Base-by-base conservation (phyloP, 2,797 vertebrate genomes). In the Eulemur mongoz region DNA sequence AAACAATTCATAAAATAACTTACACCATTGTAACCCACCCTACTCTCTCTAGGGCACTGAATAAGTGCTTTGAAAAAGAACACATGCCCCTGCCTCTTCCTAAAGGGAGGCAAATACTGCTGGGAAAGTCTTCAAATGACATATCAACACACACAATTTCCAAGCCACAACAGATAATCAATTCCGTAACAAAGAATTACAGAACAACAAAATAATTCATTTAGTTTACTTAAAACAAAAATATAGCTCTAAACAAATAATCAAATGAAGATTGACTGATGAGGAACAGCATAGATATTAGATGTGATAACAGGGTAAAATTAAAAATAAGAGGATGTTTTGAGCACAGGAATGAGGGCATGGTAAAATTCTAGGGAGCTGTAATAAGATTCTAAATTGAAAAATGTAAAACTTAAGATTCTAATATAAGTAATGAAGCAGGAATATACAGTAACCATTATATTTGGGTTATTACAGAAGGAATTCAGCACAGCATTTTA, bases 381-480 rank as follows among this genome's bases (percentile, higher is more conserved):
- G 9, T 40, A 75, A 96, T 18, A 93, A 30, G 88, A 88, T 38
- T 95, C 81, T 92, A 93, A 90, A 92, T 35, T 84, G 38, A 45
- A 96, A 95, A 97, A 86, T 89, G 48, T 82, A 76, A 95, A 52
- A 83, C 52, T 95, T 32, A 89, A 80, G 45, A 75, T 83, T 84
- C 65, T 45, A 72, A 70, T 38, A 82, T 32, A 93, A 94, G 92
- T 52, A 97, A 78, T 32, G 45, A 96, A 4, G 38, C 13, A 45
- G 12, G 27, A 95, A 83, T 63, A 91, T 57, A 91, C 15, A 91
- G 32, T 30, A 95, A 94, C 20, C 25, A 78, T 84, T 78, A 88
- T 48, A 94, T 85, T 65, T 91, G 61, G 52, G 17, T 89, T 92
- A 79, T 57, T 94, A 50, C 1, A 89, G 76, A 96, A 92, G 94